A percentile compares a stretch with the other conserved stretches of the same genome.
Conservation (phyloP, 1,140 invertebrate genomes). For the Tetraneura akinire region DNA sequence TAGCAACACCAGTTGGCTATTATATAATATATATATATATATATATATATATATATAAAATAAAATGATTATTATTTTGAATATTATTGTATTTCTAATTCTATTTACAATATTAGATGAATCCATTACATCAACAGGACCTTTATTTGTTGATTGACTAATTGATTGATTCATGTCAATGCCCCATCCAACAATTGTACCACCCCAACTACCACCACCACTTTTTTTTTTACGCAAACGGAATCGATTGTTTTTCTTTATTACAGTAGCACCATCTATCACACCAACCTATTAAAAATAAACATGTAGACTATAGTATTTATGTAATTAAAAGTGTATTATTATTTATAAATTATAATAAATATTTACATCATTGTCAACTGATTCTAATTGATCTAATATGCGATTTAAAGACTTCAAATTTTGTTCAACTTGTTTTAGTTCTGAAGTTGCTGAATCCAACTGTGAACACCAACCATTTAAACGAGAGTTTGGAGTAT, state of each 20-base stretch:
- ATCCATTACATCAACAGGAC: conserved; percentile 25
- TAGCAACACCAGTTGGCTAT: conserved; percentile 23
- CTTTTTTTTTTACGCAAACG: conserved; percentile 71
- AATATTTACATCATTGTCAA: conserved; percentile 56
- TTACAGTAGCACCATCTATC: conserved; percentile 66
- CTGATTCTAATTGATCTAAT: conserved; percentile 62
- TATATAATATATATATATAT: background rate
- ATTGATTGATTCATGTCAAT: conserved; percentile 47
- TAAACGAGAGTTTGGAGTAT: conserved; percentile 52
- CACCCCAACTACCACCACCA: conserved; percentile 62
- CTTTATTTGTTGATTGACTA: conserved; percentile 38
- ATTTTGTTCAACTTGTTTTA: conserved; percentile 67
- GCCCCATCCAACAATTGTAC: conserved; percentile 58
- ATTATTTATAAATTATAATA: background rate
- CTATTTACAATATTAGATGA: conserved; percentile 59
- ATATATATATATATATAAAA: too few species aligned
- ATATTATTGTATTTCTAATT: background rate
- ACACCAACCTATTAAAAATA: conserved; percentile 9
- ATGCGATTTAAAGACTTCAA: conserved; percentile 66
- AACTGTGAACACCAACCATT: conserved; percentile 59
- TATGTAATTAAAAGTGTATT: too few species aligned
- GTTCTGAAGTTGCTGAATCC: conserved; percentile 65
- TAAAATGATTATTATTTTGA: background rate
- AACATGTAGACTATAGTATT: background rate
- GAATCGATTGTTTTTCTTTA: conserved; percentile 70